phyloP scores from a whole-genome alignment of 2,888 invertebrate species.

The Cosmorhoe ocellata region DNA sequence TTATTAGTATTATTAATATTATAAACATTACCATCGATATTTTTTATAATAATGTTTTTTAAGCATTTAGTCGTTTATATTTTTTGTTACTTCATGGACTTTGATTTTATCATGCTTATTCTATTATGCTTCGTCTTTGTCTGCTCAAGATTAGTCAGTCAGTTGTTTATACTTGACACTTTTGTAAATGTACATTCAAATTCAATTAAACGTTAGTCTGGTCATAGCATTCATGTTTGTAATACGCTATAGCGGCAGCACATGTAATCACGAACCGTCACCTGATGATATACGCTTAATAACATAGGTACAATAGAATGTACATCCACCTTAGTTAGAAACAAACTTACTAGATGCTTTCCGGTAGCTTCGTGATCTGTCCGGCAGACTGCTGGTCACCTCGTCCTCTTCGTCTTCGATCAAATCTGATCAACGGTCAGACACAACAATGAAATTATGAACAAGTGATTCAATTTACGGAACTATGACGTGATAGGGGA shows the following conservation, averaged over 20 bases:
- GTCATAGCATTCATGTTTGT: conserved; percentile 9
- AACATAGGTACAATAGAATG: conserved; percentile 1
- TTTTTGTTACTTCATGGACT: conserved; percentile 11
- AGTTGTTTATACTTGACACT: conserved; percentile 10
- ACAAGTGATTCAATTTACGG: conserved; percentile 48
- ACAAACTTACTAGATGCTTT: conserved; percentile 83
- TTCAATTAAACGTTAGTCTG: conserved; percentile 17
- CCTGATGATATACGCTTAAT: conserved; percentile 25
- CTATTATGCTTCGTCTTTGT: conserved; percentile 12
- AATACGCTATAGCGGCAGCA: conserved; percentile 24
- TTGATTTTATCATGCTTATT: conserved; percentile 23
- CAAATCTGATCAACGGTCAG: conserved; percentile 73
- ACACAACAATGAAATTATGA: conserved; percentile 40
- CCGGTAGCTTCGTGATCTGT: conserved; percentile 71
- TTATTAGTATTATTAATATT: no score
- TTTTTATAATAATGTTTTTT: no score
- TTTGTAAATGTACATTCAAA: conserved; percentile 16
- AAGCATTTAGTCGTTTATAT: background rate
- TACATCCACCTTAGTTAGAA: conserved; percentile 30
- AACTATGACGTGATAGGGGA: conserved; percentile 35
- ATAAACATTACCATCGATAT: no score
- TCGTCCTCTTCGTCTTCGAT: conserved; percentile 83
- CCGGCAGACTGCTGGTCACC: conserved; percentile 72
- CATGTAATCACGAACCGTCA: conserved; percentile 28
- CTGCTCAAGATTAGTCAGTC: conserved; percentile 11